Evolutionary conservation across 2,113 vertebrate species (phyloP).

Genomic region (Lasiurus cinereus): DNA sequence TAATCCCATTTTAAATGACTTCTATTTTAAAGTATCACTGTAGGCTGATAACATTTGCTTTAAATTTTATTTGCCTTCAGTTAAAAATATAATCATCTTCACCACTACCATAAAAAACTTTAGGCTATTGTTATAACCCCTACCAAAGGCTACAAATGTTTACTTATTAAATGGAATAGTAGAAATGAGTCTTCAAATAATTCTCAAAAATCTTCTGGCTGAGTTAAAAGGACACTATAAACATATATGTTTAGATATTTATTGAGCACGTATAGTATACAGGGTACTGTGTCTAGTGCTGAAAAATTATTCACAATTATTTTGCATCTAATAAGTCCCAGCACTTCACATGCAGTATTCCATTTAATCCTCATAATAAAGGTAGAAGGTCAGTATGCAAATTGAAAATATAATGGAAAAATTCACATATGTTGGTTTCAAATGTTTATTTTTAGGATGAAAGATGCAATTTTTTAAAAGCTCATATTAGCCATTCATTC

Average conservation of each 20-base stretch:
- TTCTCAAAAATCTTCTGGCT: neutral
- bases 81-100: slow-evolving; percentile 26
- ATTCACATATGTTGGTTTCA: slow-evolving; percentile 16
- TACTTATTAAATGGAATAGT: slow-evolving; percentile 30
- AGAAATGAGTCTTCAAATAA: slow-evolving; percentile 18
- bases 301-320: neutral
- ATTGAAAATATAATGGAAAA: slow-evolving; percentile 32
- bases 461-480: neutral
- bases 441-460: slow-evolving; percentile 22
- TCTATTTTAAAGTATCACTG: slow-evolving; percentile 27
- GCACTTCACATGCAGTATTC: neutral
- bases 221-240: neutral
- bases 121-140: neutral
- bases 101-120: neutral
- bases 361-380: neutral
- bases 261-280: neutral
- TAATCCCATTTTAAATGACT: neutral
- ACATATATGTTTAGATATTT: neutral
- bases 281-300: neutral
- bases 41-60: neutral
- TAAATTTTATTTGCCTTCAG: slow-evolving; percentile 22
- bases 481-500: neutral
- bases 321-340: neutral
- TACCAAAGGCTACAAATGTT: neutral
- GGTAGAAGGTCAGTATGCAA: neutral